Evolutionary conservation across 2,113 vertebrate species (phyloP).

Genomic region (Nibea albiflora): DNA sequence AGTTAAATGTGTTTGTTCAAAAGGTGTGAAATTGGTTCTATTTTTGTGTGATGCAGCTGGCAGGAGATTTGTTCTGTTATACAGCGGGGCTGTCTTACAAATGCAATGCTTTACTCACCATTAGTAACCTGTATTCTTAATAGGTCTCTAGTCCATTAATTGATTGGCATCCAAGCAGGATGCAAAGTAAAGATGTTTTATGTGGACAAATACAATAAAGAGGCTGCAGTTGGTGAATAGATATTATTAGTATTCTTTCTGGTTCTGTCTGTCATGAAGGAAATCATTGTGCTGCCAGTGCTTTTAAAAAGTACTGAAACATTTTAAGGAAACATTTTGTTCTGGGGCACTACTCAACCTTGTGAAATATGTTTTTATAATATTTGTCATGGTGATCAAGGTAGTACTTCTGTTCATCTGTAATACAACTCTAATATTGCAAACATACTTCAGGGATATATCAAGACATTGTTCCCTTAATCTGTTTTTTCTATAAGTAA

Average conservation of each 20-base stretch:
- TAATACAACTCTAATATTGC: background rate
- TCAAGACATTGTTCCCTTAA: no score
- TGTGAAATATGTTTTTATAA: background rate
- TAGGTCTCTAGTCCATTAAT: background rate
- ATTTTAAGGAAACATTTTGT: background rate
- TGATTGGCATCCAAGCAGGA: background rate
- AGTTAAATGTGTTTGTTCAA: background rate
- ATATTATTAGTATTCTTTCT: background rate
- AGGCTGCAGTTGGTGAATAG: background rate
- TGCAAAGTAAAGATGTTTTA: conserved; percentile 7
- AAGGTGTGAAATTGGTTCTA: background rate
- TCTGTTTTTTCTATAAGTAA: no score
- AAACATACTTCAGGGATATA: no score
- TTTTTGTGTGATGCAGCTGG: background rate
- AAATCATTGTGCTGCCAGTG: background rate
- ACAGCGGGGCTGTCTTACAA: background rate
- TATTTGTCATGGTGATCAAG: background rate
- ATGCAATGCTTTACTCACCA: background rate
- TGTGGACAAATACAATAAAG: background rate
- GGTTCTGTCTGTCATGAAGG: background rate
- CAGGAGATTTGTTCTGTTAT: background rate
- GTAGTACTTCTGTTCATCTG: background rate
- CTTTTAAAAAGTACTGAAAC: background rate
- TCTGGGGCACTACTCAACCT: no score
- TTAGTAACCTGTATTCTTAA: background rate